Evolutionary conservation across 2,888 invertebrate species (phyloP).

Genomic region (Branchinecta sandiegonensis): DNA sequence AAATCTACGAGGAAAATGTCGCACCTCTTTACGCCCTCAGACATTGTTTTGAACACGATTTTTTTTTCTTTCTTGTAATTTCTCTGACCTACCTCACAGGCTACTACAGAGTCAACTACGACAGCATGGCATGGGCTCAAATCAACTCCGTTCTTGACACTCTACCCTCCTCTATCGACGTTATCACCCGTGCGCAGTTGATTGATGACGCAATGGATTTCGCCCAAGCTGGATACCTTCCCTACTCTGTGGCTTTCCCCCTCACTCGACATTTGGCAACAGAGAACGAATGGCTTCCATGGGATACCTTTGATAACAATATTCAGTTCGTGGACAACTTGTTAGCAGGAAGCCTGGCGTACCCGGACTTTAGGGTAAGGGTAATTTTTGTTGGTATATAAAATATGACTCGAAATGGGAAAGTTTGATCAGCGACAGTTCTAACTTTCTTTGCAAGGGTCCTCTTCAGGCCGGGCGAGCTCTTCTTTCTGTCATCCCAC

Average conservation of each 20-base stretch:
- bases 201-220: slow-evolving; percentile 38
- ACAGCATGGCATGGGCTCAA: slow-evolving; percentile 27
- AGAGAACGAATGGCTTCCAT: slow-evolving; percentile 35
- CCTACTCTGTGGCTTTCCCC: slow-evolving; percentile 31
- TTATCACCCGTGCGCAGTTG: slow-evolving; percentile 36
- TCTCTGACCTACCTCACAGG: slow-evolving; percentile 23
- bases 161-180: slow-evolving; percentile 33
- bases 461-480: background rate
- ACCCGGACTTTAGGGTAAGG: slow-evolving; percentile 28
- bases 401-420: background rate
- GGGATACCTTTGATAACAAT: slow-evolving; percentile 33
- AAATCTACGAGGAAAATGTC: no score
- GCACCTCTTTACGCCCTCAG: no score
- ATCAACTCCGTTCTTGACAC: slow-evolving; percentile 26
- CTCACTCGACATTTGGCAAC: slow-evolving; percentile 34
- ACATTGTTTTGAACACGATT: no score
- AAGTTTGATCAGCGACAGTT: background rate
- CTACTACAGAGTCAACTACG: slow-evolving; percentile 33
- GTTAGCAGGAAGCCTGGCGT: slow-evolving; percentile 29
- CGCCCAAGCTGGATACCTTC: slow-evolving; percentile 30
- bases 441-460: background rate
- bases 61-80: background rate
- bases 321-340: slow-evolving; percentile 32
- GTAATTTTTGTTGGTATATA: no score
- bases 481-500: no score